phyloP scores from a whole-genome alignment of 2,113 vertebrate species.

The Electrona antarctica region DNA sequence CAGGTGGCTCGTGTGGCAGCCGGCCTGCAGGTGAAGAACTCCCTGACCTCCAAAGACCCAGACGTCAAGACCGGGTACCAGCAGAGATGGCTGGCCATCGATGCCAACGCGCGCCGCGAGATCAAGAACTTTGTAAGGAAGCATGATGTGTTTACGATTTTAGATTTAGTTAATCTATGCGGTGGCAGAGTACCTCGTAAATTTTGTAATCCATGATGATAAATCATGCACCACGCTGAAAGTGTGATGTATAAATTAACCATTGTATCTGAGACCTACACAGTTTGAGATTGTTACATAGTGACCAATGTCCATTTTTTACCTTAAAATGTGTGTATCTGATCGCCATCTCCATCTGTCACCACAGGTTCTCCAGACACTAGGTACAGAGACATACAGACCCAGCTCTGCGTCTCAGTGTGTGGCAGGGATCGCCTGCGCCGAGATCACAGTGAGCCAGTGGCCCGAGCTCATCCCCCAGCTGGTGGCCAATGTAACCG shows the following conservation, averaged over 20 bases:
- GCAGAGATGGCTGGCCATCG: slow-evolving; percentile 97
- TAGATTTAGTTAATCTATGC: too few species aligned
- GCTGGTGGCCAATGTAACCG: slow-evolving; percentile 94
- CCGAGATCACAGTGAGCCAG: slow-evolving; percentile 95
- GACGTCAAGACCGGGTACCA: slow-evolving; percentile 96
- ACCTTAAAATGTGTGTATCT: not conserved
- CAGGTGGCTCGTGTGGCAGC: slow-evolving; percentile 96
- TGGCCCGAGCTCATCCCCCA: slow-evolving; percentile 98
- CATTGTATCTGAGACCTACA: slow-evolving; percentile 1
- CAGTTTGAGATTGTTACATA: not conserved
- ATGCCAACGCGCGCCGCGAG: slow-evolving; percentile 89
- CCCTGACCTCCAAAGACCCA: slow-evolving; percentile 95
- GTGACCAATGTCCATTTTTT: not conserved
- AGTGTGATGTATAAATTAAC: not conserved
- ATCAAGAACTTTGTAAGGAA: slow-evolving; percentile 95
- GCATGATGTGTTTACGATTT: not conserved
- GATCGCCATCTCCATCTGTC: not conserved
- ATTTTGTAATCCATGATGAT: not conserved
- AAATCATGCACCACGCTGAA: not conserved
- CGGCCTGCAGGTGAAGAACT: slow-evolving; percentile 98
- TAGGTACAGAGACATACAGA: slow-evolving; percentile 96
- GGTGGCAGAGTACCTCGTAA: too few species aligned
- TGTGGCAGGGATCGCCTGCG: slow-evolving; percentile 96
- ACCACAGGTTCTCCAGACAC: slow-evolving; percentile 90
- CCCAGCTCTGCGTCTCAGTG: slow-evolving; percentile 98